Conservation (phyloP, 2,888 invertebrate genomes). For the Seira musarum region DNA sequence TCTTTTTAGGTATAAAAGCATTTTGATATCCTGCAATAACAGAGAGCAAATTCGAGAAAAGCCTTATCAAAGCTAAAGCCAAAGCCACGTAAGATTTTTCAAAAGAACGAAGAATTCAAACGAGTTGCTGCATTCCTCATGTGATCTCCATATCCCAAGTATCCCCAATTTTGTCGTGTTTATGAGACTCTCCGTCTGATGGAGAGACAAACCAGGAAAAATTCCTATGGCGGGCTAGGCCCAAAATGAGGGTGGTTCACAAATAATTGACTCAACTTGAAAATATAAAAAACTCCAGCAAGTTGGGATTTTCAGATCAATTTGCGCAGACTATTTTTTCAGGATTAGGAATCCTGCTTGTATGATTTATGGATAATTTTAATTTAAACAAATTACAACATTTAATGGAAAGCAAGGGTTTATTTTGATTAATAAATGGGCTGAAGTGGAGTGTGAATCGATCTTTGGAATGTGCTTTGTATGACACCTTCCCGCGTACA, state of each 20-base stretch:
- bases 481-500: constrained; percentile 41
- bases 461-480: constrained; percentile 38
- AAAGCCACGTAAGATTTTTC: neutral
- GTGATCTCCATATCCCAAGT: constrained; percentile 2
- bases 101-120: neutral
- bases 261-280: no score
- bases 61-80: neutral
- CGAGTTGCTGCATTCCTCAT: neutral
- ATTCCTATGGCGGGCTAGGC: constrained; percentile 26
- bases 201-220: constrained; percentile 24
- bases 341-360: no score
- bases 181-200: constrained; percentile 20
- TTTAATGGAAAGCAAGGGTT: no score
- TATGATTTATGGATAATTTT: no score
- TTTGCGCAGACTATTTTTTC: no score
- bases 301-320: no score
- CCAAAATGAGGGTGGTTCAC: neutral
- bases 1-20: no score
- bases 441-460: neutral
- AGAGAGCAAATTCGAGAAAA: no score
- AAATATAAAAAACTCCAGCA: no score
- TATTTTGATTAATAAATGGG: neutral
- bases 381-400: no score
- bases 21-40: no score
- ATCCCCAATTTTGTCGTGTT: constrained; percentile 4